Base-by-base conservation (phyloP, 1,140 invertebrate genomes). In the Bombus balteatus region DNA sequence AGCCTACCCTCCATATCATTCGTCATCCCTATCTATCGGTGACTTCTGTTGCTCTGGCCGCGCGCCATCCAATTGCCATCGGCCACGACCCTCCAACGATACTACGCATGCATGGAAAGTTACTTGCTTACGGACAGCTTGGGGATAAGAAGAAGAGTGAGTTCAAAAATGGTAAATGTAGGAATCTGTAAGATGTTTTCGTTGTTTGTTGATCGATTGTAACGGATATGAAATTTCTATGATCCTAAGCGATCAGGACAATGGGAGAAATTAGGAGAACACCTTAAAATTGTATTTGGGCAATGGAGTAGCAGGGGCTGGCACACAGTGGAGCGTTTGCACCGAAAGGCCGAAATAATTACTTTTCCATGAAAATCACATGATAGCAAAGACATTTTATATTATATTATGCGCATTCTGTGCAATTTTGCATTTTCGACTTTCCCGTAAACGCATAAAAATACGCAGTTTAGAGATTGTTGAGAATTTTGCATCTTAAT, bases 1-100 rank as follows among this genome's bases (percentile, higher is more conserved):
- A 47, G 75, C 43, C 62, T 28, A 70, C 71, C 75, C 65, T 59
- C 53, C 53, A 84, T 72, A 57, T 83, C 87, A 86, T 89, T 81
- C 78, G 85, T 89, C 87, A 86, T 39, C 83, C 83, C 37, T 89
- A 89, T 89, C 88, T 89, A 86, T 84, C 87, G 83, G 68, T 66
- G 79, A 87, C 88, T 89, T 89, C 87, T 86, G 88, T 86, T 82
- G 22, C 37, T 34, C n/a, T 71, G 70, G 68, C 72, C 28, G 53
- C 22, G 59, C 62, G 53, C 76, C 83, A 80, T 80, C 53, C 53
- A 73, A 85, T 70, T 32, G 73, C 66, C 22, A 72, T 85, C 78
- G 77, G 41, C 43, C 76, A 53, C 18, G 47, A 53, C 5, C 47
- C 47, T 53, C 47, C 47, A 71, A 68, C 72, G 57, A 81, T 73